Evolutionary conservation across 1,140 invertebrate genomes (phyloP), one percentile per base, ranked within the genome.

Genomic region (Fopius arisanus): DNA sequence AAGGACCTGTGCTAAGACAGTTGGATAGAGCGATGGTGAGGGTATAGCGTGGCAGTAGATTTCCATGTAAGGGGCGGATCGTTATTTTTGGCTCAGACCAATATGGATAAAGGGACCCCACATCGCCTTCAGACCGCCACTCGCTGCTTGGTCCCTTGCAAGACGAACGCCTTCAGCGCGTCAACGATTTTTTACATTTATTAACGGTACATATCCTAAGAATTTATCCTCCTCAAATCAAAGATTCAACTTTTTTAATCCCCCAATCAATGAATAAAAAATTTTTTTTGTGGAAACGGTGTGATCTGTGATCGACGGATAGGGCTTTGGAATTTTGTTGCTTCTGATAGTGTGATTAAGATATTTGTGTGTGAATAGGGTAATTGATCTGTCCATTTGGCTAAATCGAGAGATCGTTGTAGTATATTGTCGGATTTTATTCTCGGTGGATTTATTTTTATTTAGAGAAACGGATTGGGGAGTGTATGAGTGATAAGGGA

Each of bases 21-120:
- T 62, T 71, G 62, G 70, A 67, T 62, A 75, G 71, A 73, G 74
- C 48, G 16, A 5, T 12, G 43, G 51, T 65, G 75, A 54, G 71
- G 66, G 75, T 73, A 33, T 33, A 76, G 43, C 43, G 16, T 48
- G 76, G 12, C 78, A 76, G 74, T 75, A 75, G 80, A 84, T 83
- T 84, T 81, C 84, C 84, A 82, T 84, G 82, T 85, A 83, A 82
- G 84, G 84, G 81, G 83, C 83, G 84, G 82, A 83, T 82, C 73
- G 81, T 81, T 85, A 85, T 84, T 85, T 85, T 85, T 76, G 80
- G 79, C 80, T 74, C 75, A 73, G 68, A 83, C 83, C 83, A 81
- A 83, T 85, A 85, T 85, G 84, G 84, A 85, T 84, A 85, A 84
- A 83, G 83, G 81, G 84, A 82, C 81, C 81, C 80, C 79, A 81